These are phyloP conservation scores for Lathamus discolor DNA, from an alignment of 2,113 vertebrate genomes.

Conservation along the genomic window DNA sequence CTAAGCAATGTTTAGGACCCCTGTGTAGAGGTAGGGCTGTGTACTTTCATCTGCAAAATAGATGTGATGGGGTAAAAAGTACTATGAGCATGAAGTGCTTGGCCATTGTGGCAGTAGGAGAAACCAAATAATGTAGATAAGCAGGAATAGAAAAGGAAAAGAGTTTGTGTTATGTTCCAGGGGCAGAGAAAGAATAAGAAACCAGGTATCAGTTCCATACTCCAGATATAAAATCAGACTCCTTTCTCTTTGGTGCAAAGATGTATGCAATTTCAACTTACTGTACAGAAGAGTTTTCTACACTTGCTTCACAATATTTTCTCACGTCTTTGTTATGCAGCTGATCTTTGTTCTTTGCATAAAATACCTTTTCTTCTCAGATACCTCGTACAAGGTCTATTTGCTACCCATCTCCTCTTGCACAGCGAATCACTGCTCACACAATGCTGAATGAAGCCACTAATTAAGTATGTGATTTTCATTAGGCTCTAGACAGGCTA, in stretches of 20 bases:
- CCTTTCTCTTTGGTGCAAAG: neutral
- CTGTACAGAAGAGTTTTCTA: neutral
- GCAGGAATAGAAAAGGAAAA: neutral
- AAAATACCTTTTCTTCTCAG: neutral
- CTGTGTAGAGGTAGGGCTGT: neutral
- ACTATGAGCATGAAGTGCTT: fast-evolving
- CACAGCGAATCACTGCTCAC: slow-evolving; percentile 40
- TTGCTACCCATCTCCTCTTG: neutral
- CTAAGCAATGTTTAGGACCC: neutral
- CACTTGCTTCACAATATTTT: neutral
- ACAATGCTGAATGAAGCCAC: slow-evolving; percentile 49
- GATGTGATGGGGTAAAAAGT: neutral
- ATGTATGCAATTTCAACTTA: neutral
- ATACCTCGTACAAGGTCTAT: neutral
- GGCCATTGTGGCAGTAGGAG: neutral
- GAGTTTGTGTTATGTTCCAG: neutral
- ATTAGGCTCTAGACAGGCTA: slow-evolving; percentile 38
- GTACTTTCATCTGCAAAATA: neutral
- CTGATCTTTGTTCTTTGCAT: neutral
- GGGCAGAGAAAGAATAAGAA: neutral
- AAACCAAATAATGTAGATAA: neutral
- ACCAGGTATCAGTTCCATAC: neutral
- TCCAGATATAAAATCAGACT: neutral
- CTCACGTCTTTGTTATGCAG: neutral
- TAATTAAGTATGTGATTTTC: slow-evolving; percentile 60